Conservation (phyloP, 2,113 vertebrate genomes). For the Ptyas mucosa region DNA sequence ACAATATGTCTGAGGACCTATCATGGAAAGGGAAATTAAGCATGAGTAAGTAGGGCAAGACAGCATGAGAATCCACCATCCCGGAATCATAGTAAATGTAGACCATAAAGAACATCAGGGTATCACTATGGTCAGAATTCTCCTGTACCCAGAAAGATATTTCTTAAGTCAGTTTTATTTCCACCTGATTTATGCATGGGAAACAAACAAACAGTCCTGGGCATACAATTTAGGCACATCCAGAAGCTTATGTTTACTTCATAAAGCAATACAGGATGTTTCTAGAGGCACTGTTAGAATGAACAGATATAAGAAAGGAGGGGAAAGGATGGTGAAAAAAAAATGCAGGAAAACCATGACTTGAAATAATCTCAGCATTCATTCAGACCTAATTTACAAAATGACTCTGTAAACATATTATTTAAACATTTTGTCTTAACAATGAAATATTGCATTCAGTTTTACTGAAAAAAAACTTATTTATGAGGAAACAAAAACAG, state of each 20-base stretch:
- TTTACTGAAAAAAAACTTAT: neutral
- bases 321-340: neutral
- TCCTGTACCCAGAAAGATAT: neutral
- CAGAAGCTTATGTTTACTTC: neutral
- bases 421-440: neutral
- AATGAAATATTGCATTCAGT: neutral
- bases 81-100: neutral
- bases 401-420: neutral
- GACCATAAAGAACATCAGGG: neutral
- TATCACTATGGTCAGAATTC: neutral
- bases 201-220: neutral
- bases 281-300: neutral
- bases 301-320: neutral
- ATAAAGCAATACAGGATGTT: neutral
- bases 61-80: neutral
- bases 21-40: neutral
- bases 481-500: neutral
- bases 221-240: neutral
- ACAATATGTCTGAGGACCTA: neutral
- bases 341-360: neutral
- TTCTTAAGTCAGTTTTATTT: neutral
- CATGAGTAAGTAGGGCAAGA: neutral
- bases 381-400: neutral
- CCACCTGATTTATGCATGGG: neutral
- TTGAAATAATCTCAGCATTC: neutral